Evolutionary conservation across 2,113 vertebrate genomes (phyloP), one percentile per base, ranked within the genome.

Genomic region (Odocoileus hemionus): DNA sequence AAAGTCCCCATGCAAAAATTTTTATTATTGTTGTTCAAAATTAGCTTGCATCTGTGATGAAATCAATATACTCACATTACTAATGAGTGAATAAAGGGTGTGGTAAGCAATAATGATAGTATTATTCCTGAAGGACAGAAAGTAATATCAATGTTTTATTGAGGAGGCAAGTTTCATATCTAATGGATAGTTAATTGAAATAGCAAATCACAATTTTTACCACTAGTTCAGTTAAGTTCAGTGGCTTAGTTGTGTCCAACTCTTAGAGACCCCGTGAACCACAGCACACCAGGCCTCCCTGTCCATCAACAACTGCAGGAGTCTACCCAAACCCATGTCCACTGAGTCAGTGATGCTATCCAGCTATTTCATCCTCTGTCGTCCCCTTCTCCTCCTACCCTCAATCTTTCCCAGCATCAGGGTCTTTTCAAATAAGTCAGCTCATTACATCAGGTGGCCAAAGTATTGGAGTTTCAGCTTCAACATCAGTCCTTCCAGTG

Each of bases 271-370:
- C n/a, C 19, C n/a, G 12, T 70, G 19, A 36, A 21, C 36, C 0
- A 1, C 19, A 39, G n/a, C 67, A 12, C 0, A 9, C n/a, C n/a
- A 70, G 67, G 67, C n/a, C 67, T 70, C 67, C 67, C 19, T 70
- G n/a, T 70, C 4, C 19, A 39, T 70, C 10, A 36, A 1, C 67
- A 70, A 36, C n/a, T 23, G 2, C 9, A 19, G 0, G n/a, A 36
- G n/a, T 70, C n/a, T 19, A 23, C 67, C n/a, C n/a, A 70, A 12
- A 70, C 19, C 5, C 67, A 70, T 6, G n/a, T 70, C 10, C n/a
- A 36, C 6, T 39, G 67, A 70, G n/a, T 70, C 0, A 0, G n/a
- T 70, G n/a, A 39, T 23, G 9, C n/a, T 9, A 39, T 39, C 5
- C n/a, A 70, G 19, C n/a, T n/a, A 23, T 70, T n/a, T 39, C 19